Percentiles rank a stretch among this genome's conserved stretches.
Conservation (phyloP, 2,797 vertebrate species). For the Crax fasciolata region DNA sequence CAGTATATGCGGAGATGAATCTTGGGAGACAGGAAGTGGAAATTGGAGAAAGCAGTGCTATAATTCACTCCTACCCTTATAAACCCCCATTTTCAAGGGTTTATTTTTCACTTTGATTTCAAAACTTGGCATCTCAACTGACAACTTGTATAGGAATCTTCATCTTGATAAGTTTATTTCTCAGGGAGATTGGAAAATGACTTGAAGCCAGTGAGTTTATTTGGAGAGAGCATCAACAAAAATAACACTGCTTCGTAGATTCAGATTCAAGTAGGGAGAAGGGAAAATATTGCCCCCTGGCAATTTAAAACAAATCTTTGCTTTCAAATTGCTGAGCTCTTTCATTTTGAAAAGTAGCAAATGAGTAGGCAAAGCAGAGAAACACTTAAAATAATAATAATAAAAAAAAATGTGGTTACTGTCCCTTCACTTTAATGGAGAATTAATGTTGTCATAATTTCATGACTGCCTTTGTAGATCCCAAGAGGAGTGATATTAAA, state of each 20-base stretch:
- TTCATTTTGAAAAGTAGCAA: constrained; percentile 58
- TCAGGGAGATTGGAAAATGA: background rate
- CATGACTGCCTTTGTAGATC: constrained; percentile 27
- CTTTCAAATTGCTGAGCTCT: constrained; percentile 50
- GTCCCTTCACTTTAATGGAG: constrained; percentile 41
- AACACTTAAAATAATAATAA: background rate
- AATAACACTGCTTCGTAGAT: background rate
- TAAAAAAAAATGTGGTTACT: background rate
- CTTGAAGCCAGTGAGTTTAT: constrained; percentile 21
- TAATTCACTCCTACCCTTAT: constrained; percentile 39
- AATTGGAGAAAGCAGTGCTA: background rate
- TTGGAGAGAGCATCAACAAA: background rate
- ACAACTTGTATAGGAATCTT: background rate
- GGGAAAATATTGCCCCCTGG: background rate
- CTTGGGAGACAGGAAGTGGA: constrained; percentile 5
- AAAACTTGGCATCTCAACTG: constrained; percentile 40
- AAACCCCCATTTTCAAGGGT: constrained; percentile 32
- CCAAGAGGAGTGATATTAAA: constrained; percentile 41
- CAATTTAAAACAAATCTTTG: constrained; percentile 52
- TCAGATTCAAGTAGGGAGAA: background rate
- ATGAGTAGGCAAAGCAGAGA: constrained; percentile 1
- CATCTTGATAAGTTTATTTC: constrained; percentile 58
- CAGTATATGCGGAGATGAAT: background rate
- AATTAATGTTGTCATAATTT: constrained; percentile 54
- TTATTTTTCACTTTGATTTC: constrained; percentile 36